phyloP scores from a whole-genome alignment of 37 sponge, comb jelly and placozoan genomes.

The Oscarella lobularis region DNA sequence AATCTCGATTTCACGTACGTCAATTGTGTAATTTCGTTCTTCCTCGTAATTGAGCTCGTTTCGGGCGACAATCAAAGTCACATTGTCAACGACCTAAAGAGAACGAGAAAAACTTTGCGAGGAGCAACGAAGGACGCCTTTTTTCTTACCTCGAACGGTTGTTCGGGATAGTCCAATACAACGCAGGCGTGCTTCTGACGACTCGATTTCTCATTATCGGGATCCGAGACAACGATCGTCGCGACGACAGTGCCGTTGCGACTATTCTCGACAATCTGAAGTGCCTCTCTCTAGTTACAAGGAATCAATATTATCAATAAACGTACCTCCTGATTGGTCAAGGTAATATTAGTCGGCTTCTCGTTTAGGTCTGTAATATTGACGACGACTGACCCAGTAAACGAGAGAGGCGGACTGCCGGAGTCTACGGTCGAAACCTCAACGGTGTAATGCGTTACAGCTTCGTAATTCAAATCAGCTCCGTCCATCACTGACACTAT shows the following conservation, averaged over 20 bases:
- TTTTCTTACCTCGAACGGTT: slow-evolving; percentile 1
- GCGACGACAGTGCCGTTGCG: too few relatives aligned
- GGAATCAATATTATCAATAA: too few relatives aligned
- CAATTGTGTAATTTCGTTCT: not conserved
- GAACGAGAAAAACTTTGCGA: not conserved
- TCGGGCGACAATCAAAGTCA: not conserved
- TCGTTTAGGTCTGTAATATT: slow-evolving; percentile 1
- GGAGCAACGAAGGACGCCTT: not conserved
- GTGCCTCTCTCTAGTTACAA: too few relatives aligned
- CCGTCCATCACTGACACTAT: not conserved
- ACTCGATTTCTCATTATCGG: not conserved
- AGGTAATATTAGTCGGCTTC: not conserved
- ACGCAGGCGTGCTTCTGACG: not conserved
- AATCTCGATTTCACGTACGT: not conserved
- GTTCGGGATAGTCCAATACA: not conserved
- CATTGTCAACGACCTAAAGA: not conserved
- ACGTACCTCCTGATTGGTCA: not conserved
- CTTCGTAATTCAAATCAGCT: not conserved
- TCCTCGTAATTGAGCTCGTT: not conserved
- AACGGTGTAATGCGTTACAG: not conserved
- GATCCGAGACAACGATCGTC: slow-evolving; percentile 4
- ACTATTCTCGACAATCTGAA: too few relatives aligned
- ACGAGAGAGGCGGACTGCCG: not conserved
- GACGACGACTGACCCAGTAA: not conserved
- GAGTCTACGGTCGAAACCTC: not conserved